A percentile compares a stretch with the other conserved stretches of the same genome.
Evolutionary conservation across 2,888 invertebrate species (phyloP).

Genomic region (Hyalella azteca): DNA sequence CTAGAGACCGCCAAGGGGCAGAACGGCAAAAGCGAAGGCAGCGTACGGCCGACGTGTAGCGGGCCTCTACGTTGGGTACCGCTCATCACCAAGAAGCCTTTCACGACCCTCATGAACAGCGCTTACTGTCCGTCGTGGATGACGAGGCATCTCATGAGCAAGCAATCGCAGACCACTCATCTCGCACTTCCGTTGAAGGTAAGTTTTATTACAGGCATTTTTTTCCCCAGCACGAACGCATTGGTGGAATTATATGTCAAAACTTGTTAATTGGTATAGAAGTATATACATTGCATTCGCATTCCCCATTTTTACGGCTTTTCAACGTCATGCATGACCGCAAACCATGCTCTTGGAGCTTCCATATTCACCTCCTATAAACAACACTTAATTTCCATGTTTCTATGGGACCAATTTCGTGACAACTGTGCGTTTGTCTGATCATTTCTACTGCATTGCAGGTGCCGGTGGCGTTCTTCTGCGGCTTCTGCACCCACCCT

Average conservation of each 20-base stretch:
- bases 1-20: neutral
- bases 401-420: too few species aligned
- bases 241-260: too few species aligned
- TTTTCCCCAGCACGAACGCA: too few species aligned
- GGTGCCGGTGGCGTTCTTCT: slow-evolving; percentile 41
- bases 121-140: slow-evolving; percentile 41
- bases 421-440: too few species aligned
- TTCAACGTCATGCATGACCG: too few species aligned
- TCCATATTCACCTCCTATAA: too few species aligned
- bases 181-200: slow-evolving; percentile 9
- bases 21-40: neutral
- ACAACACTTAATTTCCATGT: too few species aligned
- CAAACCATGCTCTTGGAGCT: too few species aligned
- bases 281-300: too few species aligned
- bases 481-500: slow-evolving; percentile 41
- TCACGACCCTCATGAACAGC: slow-evolving; percentile 40
- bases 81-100: slow-evolving; percentile 37
- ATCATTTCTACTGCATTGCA: too few species aligned
- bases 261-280: too few species aligned
- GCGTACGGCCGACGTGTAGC: neutral
- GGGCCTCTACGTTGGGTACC: slow-evolving; percentile 39
- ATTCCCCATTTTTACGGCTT: too few species aligned
- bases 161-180: slow-evolving; percentile 3
- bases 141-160: slow-evolving; percentile 41
- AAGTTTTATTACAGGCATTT: neutral